phyloP scores from a whole-genome alignment of 2,888 invertebrate species.

The Tipula lateralis region DNA sequence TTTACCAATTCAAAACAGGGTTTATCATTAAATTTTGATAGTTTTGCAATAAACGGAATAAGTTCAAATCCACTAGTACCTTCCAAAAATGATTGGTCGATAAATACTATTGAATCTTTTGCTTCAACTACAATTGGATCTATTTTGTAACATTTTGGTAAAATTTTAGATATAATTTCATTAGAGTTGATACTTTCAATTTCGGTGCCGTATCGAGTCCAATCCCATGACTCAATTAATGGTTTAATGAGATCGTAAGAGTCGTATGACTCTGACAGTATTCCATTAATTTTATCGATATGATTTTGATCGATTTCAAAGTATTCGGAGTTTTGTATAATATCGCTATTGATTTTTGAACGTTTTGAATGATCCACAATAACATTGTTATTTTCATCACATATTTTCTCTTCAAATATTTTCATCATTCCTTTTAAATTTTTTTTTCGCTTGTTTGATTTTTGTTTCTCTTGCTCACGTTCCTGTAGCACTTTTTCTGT shows the following conservation, averaged over 20 bases:
- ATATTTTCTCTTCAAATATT: constrained; percentile 73
- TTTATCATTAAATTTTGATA: constrained; percentile 54
- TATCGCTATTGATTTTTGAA: constrained; percentile 51
- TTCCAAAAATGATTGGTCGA: constrained; percentile 53
- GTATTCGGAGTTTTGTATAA: constrained; percentile 53
- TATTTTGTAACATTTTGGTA: constrained; percentile 53
- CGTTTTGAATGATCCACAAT: constrained; percentile 35
- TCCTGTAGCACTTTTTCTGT: constrained; percentile 59
- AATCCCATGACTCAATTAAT: constrained; percentile 60
- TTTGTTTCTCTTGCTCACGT: constrained; percentile 55
- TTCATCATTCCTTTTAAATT: constrained; percentile 61
- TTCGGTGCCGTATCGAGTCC: constrained; percentile 60
- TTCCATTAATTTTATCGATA: constrained; percentile 42
- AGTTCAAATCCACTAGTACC: constrained; percentile 56
- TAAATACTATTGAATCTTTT: constrained; percentile 48
- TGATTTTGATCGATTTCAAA: constrained; percentile 39
- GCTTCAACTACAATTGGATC: constrained; percentile 42
- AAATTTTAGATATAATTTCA: constrained; percentile 47
- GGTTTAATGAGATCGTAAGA: constrained; percentile 62
- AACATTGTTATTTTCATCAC: constrained; percentile 53
- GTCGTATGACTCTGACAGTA: constrained; percentile 42
- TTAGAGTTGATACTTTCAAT: constrained; percentile 51
- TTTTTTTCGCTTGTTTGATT: constrained; percentile 54
- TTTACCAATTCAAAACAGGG: constrained; percentile 42
- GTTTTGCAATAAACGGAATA: constrained; percentile 59